These are phyloP conservation scores for Phlogophora meticulosa DNA, from an alignment of 2,888 invertebrate species.

Conservation along the genomic window DNA sequence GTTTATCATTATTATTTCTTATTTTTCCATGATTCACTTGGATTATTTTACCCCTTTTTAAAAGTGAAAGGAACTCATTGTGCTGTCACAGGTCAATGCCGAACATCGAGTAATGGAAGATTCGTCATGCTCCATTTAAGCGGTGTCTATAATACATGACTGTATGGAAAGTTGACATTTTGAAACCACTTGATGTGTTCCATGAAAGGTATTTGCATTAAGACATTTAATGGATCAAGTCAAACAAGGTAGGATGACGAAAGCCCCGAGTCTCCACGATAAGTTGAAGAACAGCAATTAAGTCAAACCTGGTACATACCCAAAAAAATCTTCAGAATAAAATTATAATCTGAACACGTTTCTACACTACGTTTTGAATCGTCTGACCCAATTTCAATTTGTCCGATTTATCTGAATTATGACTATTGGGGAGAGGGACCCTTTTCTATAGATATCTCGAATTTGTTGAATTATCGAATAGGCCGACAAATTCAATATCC, in stretches of 20 bases:
- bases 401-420: slow-evolving; percentile 40
- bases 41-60: slow-evolving; percentile 16
- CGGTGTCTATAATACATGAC: slow-evolving; percentile 19
- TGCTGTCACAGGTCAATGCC: slow-evolving; percentile 54
- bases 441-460: slow-evolving; percentile 27
- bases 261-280: not conserved
- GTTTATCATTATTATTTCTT: not conserved
- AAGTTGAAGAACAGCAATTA: slow-evolving; percentile 7
- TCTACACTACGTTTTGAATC: slow-evolving; percentile 13
- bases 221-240: slow-evolving; percentile 11
- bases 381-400: slow-evolving; percentile 31
- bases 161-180: slow-evolving; percentile 49
- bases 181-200: slow-evolving; percentile 31
- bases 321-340: not conserved
- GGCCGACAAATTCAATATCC: slow-evolving; percentile 41
- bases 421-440: slow-evolving; percentile 9
- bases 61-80: slow-evolving; percentile 53
- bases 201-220: slow-evolving; percentile 37
- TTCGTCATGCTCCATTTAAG: slow-evolving; percentile 54
- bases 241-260: slow-evolving; percentile 7
- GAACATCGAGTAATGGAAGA: slow-evolving; percentile 34
- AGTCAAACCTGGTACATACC: not conserved
- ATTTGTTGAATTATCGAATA: slow-evolving; percentile 42
- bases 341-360: slow-evolving; percentile 13
- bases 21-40: slow-evolving; percentile 8